Evolutionary conservation across 2,113 vertebrate genomes (phyloP).

Genomic region (Thymallus thymallus): DNA sequence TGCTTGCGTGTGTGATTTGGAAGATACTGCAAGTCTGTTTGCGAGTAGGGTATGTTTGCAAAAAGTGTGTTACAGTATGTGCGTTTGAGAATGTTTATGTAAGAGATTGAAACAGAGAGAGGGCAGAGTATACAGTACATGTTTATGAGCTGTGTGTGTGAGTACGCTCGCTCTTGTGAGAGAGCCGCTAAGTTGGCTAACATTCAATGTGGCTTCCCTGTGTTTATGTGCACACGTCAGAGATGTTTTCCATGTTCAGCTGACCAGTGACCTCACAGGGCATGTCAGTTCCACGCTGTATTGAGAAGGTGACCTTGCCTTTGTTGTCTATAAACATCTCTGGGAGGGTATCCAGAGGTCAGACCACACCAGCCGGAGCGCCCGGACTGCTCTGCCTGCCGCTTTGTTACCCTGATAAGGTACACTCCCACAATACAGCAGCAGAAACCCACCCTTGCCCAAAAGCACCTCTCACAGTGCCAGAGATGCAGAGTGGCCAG

Average conservation of each 20-base stretch:
- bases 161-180: no score
- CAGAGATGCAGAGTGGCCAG: not conserved
- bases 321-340: slow-evolving; percentile 40
- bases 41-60: no score
- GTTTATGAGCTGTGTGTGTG: not conserved
- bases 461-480: not conserved
- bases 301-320: slow-evolving; percentile 45
- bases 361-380: slow-evolving; percentile 6
- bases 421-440: not conserved
- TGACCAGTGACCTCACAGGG: slow-evolving; percentile 34
- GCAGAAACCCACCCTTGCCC: not conserved
- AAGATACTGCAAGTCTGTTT: no score
- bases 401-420: not conserved
- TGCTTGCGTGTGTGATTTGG: not conserved
- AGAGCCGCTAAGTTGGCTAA: not conserved
- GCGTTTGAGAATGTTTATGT: not conserved
- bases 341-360: slow-evolving; percentile 30
- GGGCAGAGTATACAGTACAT: not conserved
- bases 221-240: slow-evolving; percentile 43
- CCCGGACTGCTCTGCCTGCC: not conserved
- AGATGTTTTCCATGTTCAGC: slow-evolving; percentile 43
- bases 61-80: no score
- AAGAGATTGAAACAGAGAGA: not conserved
- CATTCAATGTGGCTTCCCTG: not conserved
- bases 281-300: slow-evolving; percentile 38